A percentile compares a stretch with the other conserved stretches of the same genome.
phyloP scores from a whole-genome alignment of 1,140 invertebrate species.

The Anadara kagoshimensis region DNA sequence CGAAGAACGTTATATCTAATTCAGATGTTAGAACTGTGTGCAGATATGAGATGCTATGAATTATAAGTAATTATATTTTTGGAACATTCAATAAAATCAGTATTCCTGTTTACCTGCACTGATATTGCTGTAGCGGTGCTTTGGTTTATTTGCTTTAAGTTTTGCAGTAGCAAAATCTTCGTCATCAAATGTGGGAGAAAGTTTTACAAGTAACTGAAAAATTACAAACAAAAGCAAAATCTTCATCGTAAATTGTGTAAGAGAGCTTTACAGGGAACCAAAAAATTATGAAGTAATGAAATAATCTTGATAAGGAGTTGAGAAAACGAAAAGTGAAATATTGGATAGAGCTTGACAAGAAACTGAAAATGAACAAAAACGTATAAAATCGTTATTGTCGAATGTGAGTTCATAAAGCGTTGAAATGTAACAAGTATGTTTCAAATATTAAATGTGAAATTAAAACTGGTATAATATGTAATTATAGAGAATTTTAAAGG shows the following conservation, averaged over 20 bases:
- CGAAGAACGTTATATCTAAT: too few species aligned
- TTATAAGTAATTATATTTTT: neutral
- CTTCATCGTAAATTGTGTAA: too few species aligned
- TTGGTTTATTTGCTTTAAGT: slow-evolving; percentile 13
- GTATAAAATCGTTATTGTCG: too few species aligned
- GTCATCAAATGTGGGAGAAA: neutral
- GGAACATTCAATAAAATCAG: neutral
- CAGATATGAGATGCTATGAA: neutral
- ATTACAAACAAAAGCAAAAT: neutral
- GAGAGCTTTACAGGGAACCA: too few species aligned
- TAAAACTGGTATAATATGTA: too few species aligned
- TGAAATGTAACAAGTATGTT: too few species aligned
- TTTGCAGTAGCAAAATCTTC: slow-evolving; percentile 13
- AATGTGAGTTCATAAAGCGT: too few species aligned
- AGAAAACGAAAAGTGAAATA: too few species aligned
- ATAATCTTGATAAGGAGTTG: too few species aligned
- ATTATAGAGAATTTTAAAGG: too few species aligned
- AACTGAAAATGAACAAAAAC: neutral
- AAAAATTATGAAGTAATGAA: too few species aligned
- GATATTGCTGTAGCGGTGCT: slow-evolving; percentile 27
- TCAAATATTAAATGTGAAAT: too few species aligned
- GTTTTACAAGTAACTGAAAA: slow-evolving; percentile 1
- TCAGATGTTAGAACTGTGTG: neutral
- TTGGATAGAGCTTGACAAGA: neutral
- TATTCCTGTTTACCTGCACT: slow-evolving; percentile 13